phyloP scores from a whole-genome alignment of 1,140 invertebrate genomes.

The Drosophila rufa region DNA sequence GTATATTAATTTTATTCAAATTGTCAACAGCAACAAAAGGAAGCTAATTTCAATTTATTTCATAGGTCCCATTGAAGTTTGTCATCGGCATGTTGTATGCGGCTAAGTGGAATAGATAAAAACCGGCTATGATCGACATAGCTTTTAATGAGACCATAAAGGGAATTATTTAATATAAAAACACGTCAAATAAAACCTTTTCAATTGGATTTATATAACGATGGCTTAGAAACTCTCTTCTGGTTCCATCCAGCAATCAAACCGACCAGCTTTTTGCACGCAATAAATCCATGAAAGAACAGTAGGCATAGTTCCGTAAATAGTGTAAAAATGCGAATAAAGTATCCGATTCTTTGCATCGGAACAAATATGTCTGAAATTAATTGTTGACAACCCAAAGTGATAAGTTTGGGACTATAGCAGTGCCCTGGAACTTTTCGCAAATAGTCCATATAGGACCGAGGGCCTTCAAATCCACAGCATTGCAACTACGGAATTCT shows the following conservation, averaged over 20 bases:
- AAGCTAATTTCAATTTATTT: conserved; percentile 82
- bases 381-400: conserved; percentile 18
- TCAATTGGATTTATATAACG: conserved; percentile 2
- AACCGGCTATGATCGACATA: conserved; percentile 23
- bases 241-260: background rate
- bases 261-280: background rate
- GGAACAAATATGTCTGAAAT: conserved; percentile 14
- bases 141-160: background rate
- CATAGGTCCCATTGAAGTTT: conserved; percentile 62
- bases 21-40: conserved; percentile 79
- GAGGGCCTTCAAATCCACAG: conserved; percentile 51
- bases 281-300: background rate
- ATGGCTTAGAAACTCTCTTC: background rate
- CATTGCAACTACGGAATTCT: conserved; percentile 28
- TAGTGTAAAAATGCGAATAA: background rate
- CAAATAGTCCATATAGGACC: conserved; percentile 39
- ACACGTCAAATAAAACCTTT: background rate
- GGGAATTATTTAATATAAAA: too few species aligned
- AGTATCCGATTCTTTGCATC: background rate
- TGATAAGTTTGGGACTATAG: conserved; percentile 29
- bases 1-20: conserved; percentile 84
- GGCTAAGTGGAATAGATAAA: conserved; percentile 51
- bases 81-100: conserved; percentile 42
- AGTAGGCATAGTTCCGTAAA: background rate
- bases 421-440: conserved; percentile 23